Evolutionary conservation across 2,888 invertebrate genomes (phyloP).

Genomic region (Coenonympha arcania): DNA sequence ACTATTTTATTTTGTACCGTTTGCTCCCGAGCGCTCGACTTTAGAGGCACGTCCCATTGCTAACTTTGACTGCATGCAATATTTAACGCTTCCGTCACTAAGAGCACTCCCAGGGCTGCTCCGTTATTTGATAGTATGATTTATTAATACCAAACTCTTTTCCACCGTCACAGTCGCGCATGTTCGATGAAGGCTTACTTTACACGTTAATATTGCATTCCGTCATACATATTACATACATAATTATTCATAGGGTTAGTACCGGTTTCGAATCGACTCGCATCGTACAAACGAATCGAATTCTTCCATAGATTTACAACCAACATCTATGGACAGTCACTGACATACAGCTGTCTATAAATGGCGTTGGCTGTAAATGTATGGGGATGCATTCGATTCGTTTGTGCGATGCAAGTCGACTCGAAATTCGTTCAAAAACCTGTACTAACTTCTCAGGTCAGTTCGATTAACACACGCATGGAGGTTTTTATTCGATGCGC

Average conservation of each 20-base stretch:
- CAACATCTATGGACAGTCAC: too few species aligned
- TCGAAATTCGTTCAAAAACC: too few species aligned
- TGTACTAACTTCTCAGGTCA: too few species aligned
- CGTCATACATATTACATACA: conserved; percentile 65
- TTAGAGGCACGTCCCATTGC: conserved; percentile 69
- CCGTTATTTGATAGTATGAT: conserved; percentile 43
- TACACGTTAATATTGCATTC: conserved; percentile 72
- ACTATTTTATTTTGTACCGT: conserved; percentile 53
- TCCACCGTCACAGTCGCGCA: conserved; percentile 53
- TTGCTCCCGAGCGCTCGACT: conserved; percentile 58
- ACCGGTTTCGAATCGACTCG: too few species aligned
- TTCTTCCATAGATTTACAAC: too few species aligned
- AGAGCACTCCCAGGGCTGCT: conserved; percentile 57
- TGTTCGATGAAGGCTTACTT: conserved; percentile 49
- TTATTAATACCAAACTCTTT: conserved; percentile 53
- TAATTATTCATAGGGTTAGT: too few species aligned
- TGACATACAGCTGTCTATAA: too few species aligned
- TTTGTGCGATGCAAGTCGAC: too few species aligned
- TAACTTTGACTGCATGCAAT: conserved; percentile 74
- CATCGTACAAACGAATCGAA: too few species aligned
- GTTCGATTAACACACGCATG: conserved; percentile 50
- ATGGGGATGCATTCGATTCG: too few species aligned
- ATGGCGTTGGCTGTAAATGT: too few species aligned
- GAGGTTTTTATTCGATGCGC: conserved; percentile 35
- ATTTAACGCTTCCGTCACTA: conserved; percentile 67